Conservation (phyloP, 2,113 vertebrate species). For the Cyanistes caeruleus region DNA sequence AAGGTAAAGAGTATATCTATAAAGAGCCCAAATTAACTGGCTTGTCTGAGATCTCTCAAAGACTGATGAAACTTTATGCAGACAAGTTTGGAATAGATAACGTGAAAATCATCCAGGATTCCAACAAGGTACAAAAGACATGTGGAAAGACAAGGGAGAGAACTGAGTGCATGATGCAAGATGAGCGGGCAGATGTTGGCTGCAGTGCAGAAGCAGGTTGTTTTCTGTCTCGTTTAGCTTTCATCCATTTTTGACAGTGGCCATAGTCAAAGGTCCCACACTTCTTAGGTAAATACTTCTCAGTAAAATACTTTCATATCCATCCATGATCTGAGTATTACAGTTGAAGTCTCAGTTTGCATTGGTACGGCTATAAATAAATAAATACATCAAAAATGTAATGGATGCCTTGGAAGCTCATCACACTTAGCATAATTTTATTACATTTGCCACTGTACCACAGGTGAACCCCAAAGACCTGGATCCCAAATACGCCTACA, state of each 20-base stretch:
- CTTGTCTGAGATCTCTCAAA: conserved; percentile 96
- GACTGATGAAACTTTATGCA: conserved; percentile 94
- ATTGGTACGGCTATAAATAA: rapidly evolving
- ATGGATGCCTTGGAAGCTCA: not conserved
- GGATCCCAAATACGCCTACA: conserved; percentile 94
- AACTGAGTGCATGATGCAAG: not conserved
- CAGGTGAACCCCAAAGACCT: conserved; percentile 97
- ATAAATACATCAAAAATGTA: not conserved
- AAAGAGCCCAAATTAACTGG: conserved; percentile 98
- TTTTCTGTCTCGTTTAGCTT: not conserved
- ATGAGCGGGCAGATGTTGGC: not conserved
- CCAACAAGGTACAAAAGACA: conserved; percentile 86
- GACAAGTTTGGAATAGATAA: conserved; percentile 98
- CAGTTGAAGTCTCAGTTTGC: not conserved
- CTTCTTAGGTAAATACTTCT: not conserved
- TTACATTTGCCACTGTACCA: not conserved
- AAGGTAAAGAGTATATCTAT: conserved; percentile 98
- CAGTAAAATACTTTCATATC: not conserved
- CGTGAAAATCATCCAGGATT: conserved; percentile 99
- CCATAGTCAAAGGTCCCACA: not conserved
- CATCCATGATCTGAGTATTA: not conserved
- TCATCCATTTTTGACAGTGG: not conserved
- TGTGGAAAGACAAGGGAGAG: not conserved
- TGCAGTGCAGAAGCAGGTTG: not conserved
- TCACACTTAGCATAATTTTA: not conserved